Evolutionary conservation across 2,113 vertebrate genomes (phyloP).

Genomic region (Struthidea cinerea): DNA sequence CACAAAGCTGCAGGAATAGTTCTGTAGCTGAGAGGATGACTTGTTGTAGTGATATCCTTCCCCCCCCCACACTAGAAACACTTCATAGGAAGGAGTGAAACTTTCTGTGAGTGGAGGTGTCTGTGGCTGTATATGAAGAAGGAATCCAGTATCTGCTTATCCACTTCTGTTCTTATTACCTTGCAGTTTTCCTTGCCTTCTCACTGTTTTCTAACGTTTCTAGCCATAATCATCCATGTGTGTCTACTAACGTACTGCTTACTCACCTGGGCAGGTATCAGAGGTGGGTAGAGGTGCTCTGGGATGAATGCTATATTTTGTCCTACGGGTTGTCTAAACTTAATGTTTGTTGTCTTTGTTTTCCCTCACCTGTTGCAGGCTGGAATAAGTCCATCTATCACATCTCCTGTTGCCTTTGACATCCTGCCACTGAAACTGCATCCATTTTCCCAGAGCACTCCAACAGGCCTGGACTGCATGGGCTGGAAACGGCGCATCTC

Average conservation of each 20-base stretch:
- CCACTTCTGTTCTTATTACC: not conserved
- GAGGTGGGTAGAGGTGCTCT: not conserved
- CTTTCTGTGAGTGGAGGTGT: not conserved
- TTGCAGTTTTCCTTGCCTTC: not conserved
- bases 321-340: not conserved
- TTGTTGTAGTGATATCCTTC: not conserved
- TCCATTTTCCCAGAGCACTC: conserved; percentile 84
- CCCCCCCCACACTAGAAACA: not conserved
- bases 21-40: not conserved
- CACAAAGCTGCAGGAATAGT: not conserved
- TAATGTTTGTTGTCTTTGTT: not conserved
- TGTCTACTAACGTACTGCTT: not conserved
- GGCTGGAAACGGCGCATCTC: conserved; percentile 67
- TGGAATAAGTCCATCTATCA: conserved; percentile 35
- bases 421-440: conserved; percentile 69
- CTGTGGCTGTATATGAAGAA: not conserved
- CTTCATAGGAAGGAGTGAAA: not conserved
- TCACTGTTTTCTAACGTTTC: not conserved
- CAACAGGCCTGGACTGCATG: conserved; percentile 76
- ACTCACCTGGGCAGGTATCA: not conserved
- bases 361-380: conserved; percentile 49
- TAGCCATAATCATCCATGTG: not conserved
- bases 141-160: not conserved
- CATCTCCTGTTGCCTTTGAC: conserved; percentile 54
- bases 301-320: not conserved